Evolutionary conservation across 2,888 invertebrate genomes (phyloP).

Genomic region (Gnatocerus cornutus): DNA sequence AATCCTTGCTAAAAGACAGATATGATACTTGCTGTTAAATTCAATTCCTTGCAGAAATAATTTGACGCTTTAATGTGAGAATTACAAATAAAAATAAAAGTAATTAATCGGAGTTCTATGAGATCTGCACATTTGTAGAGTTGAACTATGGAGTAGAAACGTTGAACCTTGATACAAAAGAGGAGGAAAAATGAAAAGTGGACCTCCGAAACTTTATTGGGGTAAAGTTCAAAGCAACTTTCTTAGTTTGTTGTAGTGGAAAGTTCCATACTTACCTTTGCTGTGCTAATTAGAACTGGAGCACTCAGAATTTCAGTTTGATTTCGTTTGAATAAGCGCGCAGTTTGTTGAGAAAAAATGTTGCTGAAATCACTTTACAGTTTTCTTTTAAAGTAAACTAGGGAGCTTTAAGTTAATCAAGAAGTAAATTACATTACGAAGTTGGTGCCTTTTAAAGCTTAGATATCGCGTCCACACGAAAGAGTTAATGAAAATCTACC

Average conservation of each 20-base stretch:
- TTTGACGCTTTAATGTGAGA: not conserved
- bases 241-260: conserved; percentile 10
- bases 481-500: not conserved
- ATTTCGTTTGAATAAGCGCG: too few relatives aligned
- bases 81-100: not conserved
- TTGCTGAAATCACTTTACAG: conserved; percentile 8
- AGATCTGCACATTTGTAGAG: conserved; percentile 8
- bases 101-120: not conserved
- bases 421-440: conserved; percentile 6
- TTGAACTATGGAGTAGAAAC: conserved; percentile 10
- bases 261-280: not conserved
- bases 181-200: conserved; percentile 9
- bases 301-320: not conserved
- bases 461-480: too few relatives aligned
- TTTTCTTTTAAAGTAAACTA: conserved; percentile 12
- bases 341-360: too few relatives aligned
- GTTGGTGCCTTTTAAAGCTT: not conserved
- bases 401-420: conserved; percentile 9
- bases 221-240: conserved; percentile 12
- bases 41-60: conserved; percentile 14
- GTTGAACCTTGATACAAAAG: not conserved
- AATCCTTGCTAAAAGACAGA: conserved; percentile 20
- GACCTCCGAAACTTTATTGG: not conserved
- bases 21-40: conserved; percentile 22
- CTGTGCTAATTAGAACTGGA: conserved; percentile 3